Percentiles rank a stretch among this genome's conserved stretches.
Evolutionary conservation across 2,888 invertebrate species (phyloP).

Genomic region (Drosophila falleni): DNA sequence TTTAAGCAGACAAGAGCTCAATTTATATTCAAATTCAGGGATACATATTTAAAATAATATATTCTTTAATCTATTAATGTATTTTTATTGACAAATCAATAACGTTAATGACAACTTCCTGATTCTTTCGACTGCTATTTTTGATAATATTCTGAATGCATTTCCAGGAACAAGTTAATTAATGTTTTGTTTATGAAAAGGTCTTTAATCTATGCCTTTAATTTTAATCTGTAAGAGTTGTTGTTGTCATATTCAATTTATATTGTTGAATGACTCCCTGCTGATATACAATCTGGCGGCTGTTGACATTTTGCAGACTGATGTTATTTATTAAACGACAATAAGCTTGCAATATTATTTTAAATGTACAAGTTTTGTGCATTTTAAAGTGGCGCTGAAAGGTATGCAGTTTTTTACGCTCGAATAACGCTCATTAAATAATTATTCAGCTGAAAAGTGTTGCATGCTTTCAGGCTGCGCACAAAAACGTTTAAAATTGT

Average conservation of each 20-base stretch:
- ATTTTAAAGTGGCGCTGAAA: conserved; percentile 24
- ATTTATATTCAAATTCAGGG: background rate
- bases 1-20: background rate
- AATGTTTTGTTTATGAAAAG: background rate
- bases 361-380: conserved; percentile 32
- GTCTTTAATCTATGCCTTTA: too few relatives aligned
- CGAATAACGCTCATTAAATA: background rate
- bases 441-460: conserved; percentile 29
- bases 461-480: conserved; percentile 17
- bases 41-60: background rate
- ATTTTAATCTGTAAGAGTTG: conserved; percentile 10
- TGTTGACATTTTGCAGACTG: conserved; percentile 31
- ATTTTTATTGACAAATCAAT: background rate
- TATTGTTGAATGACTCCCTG: conserved; percentile 8
- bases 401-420: conserved; percentile 32
- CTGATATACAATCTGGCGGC: conserved; percentile 38
- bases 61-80: background rate
- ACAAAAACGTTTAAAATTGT: background rate
- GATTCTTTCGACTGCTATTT: background rate
- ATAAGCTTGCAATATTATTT: conserved; percentile 4
- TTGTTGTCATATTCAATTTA: conserved; percentile 23
- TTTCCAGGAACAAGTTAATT: background rate
- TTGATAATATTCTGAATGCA: background rate
- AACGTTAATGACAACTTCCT: background rate
- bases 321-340: conserved; percentile 3